A percentile compares a stretch with the other conserved stretches of the same genome.
Evolutionary conservation across 2,797 vertebrate species (phyloP).

Genomic region (Neomorphus geoffroyi): DNA sequence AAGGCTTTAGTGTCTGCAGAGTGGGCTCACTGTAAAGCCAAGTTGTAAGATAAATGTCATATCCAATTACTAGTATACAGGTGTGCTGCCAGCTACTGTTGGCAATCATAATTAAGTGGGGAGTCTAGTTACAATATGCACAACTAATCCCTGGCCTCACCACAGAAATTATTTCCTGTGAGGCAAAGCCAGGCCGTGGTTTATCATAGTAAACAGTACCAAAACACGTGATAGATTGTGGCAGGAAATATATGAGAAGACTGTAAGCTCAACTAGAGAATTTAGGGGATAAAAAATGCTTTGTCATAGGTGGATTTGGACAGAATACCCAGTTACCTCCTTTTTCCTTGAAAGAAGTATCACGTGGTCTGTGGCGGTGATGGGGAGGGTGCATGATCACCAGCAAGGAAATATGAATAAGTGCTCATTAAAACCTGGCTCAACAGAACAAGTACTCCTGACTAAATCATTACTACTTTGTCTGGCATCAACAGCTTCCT

Average conservation of each 20-base stretch:
- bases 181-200: neutral
- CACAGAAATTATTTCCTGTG: neutral
- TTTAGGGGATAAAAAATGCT: neutral
- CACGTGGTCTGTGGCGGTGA: neutral
- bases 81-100: neutral
- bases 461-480: neutral
- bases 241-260: neutral
- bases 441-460: neutral
- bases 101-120: neutral
- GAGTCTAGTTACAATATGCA: neutral
- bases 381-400: neutral
- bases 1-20: neutral
- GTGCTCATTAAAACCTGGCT: neutral
- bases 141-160: neutral
- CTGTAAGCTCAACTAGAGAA: neutral
- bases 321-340: neutral
- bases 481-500: neutral
- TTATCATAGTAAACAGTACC: neutral
- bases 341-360: neutral
- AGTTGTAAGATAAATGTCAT: neutral
- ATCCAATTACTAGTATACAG: neutral
- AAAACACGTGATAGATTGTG: neutral
- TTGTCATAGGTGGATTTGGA: neutral
- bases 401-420: neutral
- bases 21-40: neutral